These are phyloP conservation scores for Pitta sordida DNA, from an alignment of 2,113 vertebrate genomes.

Conservation along the genomic window DNA sequence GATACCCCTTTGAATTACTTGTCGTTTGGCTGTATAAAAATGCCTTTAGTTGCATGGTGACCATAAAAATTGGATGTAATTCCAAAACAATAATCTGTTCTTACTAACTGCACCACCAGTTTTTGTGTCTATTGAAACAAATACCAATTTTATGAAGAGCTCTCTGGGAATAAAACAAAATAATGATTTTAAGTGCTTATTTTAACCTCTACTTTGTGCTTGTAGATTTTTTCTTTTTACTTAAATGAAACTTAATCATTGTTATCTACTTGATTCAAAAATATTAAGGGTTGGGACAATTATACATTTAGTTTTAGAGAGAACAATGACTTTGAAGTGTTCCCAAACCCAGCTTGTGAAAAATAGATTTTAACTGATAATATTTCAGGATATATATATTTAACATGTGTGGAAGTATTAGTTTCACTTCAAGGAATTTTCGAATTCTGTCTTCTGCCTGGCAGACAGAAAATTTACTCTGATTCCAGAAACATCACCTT, in stretches of 20 bases:
- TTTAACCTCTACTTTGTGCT: neutral
- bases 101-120: neutral
- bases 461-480: neutral
- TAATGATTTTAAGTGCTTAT: neutral
- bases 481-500: neutral
- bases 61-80: neutral
- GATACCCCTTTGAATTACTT: neutral
- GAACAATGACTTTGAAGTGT: slow-evolving; percentile 1
- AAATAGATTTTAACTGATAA: neutral
- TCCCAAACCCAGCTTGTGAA: slow-evolving; percentile 10
- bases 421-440: slow-evolving; percentile 31
- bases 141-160: neutral
- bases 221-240: neutral
- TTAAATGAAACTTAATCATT: neutral
- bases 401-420: neutral
- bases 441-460: slow-evolving; percentile 29
- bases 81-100: no score
- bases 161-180: neutral
- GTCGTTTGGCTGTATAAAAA: neutral
- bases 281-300: neutral
- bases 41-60: neutral
- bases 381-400: slow-evolving; percentile 9
- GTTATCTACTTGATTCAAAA: neutral
- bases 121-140: neutral
- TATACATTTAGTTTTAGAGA: slow-evolving; percentile 7